phyloP scores from a whole-genome alignment of 2,797 vertebrate species.

The Ctenosaura bakeri region DNA sequence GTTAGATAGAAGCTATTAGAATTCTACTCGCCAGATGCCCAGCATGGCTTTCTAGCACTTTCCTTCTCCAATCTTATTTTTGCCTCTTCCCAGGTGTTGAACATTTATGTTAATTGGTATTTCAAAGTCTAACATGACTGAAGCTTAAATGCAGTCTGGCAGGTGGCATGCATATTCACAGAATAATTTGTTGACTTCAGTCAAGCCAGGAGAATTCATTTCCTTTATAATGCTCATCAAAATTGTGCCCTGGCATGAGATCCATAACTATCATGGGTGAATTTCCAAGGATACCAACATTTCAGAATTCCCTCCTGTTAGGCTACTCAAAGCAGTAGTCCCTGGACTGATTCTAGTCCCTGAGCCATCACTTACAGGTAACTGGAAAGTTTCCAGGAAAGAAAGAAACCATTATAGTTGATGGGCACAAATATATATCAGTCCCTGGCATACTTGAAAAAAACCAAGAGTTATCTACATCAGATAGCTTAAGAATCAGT shows the following conservation, averaged over 20 bases:
- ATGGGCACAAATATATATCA: too few species aligned
- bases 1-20: background rate
- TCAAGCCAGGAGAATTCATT: conserved; percentile 34
- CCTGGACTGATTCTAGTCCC: too few species aligned
- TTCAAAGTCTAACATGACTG: conserved; percentile 41
- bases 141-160: conserved; percentile 30
- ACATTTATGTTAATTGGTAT: conserved; percentile 38
- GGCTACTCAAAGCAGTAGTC: too few species aligned
- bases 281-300: background rate
- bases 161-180: conserved; percentile 40
- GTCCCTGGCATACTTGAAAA: too few species aligned
- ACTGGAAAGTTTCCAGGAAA: too few species aligned
- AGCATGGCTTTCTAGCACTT: background rate
- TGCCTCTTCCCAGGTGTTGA: conserved; percentile 36
- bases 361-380: too few species aligned
- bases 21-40: conserved; percentile 5
- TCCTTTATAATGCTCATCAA: conserved; percentile 1
- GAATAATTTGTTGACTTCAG: conserved; percentile 21
- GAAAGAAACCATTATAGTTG: too few species aligned
- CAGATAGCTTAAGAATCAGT: too few species aligned
- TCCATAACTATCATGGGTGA: background rate
- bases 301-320: background rate
- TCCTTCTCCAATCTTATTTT: conserved; percentile 9
- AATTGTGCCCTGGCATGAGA: background rate
- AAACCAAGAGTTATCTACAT: too few species aligned